A percentile compares a stretch with the other conserved stretches of the same genome.
Conservation (phyloP, 2,113 vertebrate species). For the Ploceus nigricollis region DNA sequence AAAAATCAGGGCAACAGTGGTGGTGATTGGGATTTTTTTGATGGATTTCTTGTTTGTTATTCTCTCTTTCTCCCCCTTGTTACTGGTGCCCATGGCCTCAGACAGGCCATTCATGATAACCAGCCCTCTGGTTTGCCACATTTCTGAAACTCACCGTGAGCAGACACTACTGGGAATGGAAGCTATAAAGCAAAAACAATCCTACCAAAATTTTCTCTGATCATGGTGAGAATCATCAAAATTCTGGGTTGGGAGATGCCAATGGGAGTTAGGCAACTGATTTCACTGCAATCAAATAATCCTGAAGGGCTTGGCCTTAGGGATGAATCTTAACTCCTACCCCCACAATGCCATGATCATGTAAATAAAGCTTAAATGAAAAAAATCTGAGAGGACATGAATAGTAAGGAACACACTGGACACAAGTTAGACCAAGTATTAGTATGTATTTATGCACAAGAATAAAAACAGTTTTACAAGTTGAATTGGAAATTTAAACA, state of each 20-base stretch:
- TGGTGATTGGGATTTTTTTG: not conserved
- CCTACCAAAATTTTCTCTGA: not conserved
- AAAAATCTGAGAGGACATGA: not conserved
- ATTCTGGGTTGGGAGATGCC: not conserved
- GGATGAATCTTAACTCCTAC: not conserved
- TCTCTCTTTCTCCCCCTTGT: not conserved
- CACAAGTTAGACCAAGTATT: conserved; percentile 75
- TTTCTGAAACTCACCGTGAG: not conserved
- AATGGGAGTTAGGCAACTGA: not conserved
- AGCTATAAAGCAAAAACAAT: not conserved
- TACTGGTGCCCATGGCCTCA: not conserved
- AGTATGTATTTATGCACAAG: conserved; percentile 85
- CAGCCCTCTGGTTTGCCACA: not conserved
- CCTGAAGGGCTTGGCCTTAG: not conserved
- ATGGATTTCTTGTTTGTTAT: not conserved
- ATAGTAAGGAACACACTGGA: not conserved
- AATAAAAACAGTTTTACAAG: conserved; percentile 84
- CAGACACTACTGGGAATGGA: not conserved
- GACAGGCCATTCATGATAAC: not conserved
- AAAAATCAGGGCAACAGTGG: no score
- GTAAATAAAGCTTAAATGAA: not conserved
- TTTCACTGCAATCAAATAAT: not conserved
- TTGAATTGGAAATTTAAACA: conserved; percentile 79
- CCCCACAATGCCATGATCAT: not conserved
- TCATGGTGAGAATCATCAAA: not conserved